These are phyloP conservation scores for Alces alces DNA, from an alignment of 2,113 vertebrate species.

Conservation along the genomic window DNA sequence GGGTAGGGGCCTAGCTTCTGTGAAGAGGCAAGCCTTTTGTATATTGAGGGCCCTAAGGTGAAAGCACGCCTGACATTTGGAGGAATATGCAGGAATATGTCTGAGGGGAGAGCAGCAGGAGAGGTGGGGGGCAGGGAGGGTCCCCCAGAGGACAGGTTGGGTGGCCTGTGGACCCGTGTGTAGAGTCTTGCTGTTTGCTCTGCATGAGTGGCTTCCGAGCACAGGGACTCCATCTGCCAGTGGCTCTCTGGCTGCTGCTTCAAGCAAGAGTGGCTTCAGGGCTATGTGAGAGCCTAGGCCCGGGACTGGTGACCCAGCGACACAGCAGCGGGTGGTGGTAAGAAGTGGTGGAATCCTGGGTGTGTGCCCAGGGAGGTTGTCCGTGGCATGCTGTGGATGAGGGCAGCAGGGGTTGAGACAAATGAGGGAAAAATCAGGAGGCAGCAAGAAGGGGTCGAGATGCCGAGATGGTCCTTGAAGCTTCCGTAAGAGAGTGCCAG, in stretches of 20 bases:
- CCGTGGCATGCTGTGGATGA: rapidly evolving
- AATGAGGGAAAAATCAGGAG: neutral
- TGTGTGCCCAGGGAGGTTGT: rapidly evolving
- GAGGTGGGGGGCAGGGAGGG: neutral
- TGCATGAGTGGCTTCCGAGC: neutral
- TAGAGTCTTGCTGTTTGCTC: neutral
- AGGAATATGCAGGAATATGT: neutral
- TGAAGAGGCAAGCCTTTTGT: neutral
- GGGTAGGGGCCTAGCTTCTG: rapidly evolving
- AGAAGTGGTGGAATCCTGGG: neutral
- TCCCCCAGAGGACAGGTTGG: neutral
- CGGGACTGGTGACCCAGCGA: rapidly evolving
- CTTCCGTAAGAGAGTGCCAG: neutral
- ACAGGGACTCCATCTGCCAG: neutral
- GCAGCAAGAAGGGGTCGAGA: no score
- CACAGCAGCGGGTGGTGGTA: neutral
- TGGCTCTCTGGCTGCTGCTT: neutral
- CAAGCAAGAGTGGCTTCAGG: rapidly evolving
- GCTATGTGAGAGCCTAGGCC: neutral
- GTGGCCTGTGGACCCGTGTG: no score
- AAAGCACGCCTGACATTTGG: neutral
- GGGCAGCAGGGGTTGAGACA: rapidly evolving
- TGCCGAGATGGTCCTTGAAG: neutral
- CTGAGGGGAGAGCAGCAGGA: neutral
- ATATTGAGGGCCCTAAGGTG: neutral